These are phyloP conservation scores for Myotis findleyi DNA, from an alignment of 2,797 vertebrate species.

Conservation along the genomic window DNA sequence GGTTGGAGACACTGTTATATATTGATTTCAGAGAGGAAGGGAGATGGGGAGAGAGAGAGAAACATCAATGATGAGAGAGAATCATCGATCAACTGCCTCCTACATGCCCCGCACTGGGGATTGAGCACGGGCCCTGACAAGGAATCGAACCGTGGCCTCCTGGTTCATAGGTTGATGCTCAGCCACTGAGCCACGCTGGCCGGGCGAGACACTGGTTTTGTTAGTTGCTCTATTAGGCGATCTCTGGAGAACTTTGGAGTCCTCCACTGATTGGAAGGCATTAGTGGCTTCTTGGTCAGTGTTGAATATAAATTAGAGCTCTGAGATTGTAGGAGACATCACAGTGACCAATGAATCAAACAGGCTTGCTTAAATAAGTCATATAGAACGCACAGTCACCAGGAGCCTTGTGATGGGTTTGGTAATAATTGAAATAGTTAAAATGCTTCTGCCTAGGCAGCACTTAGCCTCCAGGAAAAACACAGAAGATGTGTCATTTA, in stretches of 20 bases:
- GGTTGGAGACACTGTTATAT: background rate
- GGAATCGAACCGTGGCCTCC: too few species aligned
- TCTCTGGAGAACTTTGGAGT: background rate
- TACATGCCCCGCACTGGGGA: too few species aligned
- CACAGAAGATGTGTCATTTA: conserved; percentile 62
- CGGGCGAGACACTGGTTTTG: background rate
- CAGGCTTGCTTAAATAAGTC: conserved; percentile 41
- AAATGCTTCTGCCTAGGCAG: conserved; percentile 57
- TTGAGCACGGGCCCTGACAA: too few species aligned
- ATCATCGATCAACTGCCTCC: too few species aligned
- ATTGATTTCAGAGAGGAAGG: too few species aligned
- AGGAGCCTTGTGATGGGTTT: conserved; percentile 58
- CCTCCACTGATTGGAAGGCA: background rate
- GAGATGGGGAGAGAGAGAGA: too few species aligned
- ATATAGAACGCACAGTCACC: background rate
- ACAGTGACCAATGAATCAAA: background rate
- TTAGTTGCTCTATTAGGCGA: background rate
- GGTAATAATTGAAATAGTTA: conserved; percentile 56
- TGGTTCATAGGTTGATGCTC: too few species aligned
- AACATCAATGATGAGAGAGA: too few species aligned
- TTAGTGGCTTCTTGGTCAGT: background rate
- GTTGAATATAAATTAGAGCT: conserved; percentile 45
- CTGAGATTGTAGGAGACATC: conserved; percentile 47
- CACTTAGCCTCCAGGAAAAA: conserved; percentile 63
- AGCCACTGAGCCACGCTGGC: too few species aligned